Evolutionary conservation across 2,797 vertebrate species (phyloP), one percentile per base, ranked within the genome.

Genomic region (Eulemur mongoz): DNA sequence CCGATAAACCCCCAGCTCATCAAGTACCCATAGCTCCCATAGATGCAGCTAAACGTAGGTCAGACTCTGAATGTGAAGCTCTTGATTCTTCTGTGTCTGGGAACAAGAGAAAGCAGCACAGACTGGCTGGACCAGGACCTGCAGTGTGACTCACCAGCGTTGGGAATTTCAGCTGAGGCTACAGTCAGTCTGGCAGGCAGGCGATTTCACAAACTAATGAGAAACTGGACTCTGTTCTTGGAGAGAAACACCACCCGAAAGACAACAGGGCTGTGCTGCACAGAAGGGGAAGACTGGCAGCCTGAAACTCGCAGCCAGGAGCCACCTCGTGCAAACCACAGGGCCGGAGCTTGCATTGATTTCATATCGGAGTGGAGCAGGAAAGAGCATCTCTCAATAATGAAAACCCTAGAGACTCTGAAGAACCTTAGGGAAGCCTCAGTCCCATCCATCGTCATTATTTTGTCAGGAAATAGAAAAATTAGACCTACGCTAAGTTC

Each of bases 141-240:
- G 91, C n/a, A 23, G 27, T 27, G 52, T 96, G 91, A 97, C 83
- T 97, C 91, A 96, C 43, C 57, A 84, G 61, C 22, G 45, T 43
- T 93, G 94, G 90, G 73, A 96, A 96, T 97, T 96, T 95, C 92
- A 80, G 89, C 88, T 92, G 78, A 95, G 82, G 94, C 93, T 80
- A 89, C 54, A 93, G 91, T 48, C 48, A 75, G 52, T 93, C 22
- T 23, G 82, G 70, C 32, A 94, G 50, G 67, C 63, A 89, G 45
- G 67, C 59, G 85, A 7, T 82, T 94, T 85, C 69, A 85, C 69
- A 70, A 93, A 92, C 50, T 90, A 93, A 96, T 94, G 89, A 93
- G 86, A 96, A 97, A 96, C 61, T 40, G 5, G 50, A 91, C 79
- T 88, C 65, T 93, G 72, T 63, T 81, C 75, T 84, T 85, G 63